Evolutionary conservation across 2,113 vertebrate species (phyloP).

Genomic region (Turdus rufiventris): DNA sequence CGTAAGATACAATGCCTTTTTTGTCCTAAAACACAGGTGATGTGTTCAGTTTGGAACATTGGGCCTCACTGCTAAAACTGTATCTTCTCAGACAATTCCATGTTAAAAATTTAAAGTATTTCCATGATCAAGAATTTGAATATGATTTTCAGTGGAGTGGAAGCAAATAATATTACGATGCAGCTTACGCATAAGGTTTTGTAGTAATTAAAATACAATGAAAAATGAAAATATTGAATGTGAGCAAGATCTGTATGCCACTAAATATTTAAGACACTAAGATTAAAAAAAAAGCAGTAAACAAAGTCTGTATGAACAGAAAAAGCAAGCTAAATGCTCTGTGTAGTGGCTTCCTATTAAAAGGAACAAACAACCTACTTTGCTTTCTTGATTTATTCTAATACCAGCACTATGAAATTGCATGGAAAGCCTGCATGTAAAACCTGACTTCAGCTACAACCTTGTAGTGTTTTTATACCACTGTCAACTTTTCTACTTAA

Average conservation of each 20-base stretch:
- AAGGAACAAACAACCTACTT: neutral
- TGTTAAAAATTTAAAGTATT: slow-evolving; percentile 18
- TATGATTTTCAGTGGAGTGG: neutral
- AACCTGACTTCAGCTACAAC: neutral
- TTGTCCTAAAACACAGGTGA: neutral
- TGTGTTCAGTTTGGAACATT: neutral
- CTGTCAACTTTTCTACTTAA: neutral
- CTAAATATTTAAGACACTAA: neutral
- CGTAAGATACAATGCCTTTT: neutral
- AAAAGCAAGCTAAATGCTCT: neutral
- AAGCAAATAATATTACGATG: neutral
- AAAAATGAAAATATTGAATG: slow-evolving; percentile 26
- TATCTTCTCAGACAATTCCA: neutral
- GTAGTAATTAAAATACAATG: slow-evolving; percentile 40
- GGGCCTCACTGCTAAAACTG: neutral
- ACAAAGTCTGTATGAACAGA: neutral
- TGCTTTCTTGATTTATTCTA: neutral
- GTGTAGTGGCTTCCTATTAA: neutral
- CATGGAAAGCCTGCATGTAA: neutral
- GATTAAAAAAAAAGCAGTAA: neutral
- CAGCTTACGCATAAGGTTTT: neutral
- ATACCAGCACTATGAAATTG: neutral
- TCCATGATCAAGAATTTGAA: neutral
- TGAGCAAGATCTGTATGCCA: neutral
- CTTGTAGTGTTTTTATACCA: neutral